Conservation (phyloP, 30 jellyfish, hydroid and myxozoan species). For the Sanderia malayensis region DNA sequence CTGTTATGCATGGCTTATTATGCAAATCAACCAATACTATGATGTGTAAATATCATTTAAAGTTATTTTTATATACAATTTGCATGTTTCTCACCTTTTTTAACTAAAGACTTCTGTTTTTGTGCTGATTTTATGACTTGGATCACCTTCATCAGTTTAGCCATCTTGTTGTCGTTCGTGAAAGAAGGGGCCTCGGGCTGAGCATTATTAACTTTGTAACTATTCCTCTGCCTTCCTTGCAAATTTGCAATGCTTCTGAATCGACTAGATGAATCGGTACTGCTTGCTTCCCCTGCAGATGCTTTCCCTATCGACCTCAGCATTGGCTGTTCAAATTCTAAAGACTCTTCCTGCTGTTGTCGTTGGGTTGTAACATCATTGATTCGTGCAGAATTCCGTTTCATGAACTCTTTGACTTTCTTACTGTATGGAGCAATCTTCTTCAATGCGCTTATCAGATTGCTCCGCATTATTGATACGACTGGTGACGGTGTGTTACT, state of each 20-base stretch:
- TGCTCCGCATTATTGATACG: constrained; percentile 22
- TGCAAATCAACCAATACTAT: too few species aligned
- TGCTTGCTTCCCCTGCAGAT: neutral
- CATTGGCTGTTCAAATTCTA: neutral
- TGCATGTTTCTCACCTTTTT: neutral
- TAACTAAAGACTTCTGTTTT: neutral
- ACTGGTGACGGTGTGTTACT: constrained; percentile 45
- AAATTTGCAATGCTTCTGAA: neutral
- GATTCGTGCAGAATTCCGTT: constrained; percentile 4
- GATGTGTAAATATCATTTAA: too few species aligned
- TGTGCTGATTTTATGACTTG: neutral
- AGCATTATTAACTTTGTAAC: neutral
- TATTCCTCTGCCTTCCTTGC: neutral
- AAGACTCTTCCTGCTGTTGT: neutral
- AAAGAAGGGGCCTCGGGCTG: neutral
- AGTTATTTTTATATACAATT: neutral
- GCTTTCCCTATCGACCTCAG: neutral
- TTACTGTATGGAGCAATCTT: constrained; percentile 57
- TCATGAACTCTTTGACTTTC: constrained; percentile 24
- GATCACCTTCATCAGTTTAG: neutral
- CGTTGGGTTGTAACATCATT: neutral
- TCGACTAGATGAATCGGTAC: neutral
- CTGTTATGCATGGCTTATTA: too few species aligned
- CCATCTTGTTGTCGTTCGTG: neutral
- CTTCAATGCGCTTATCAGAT: constrained; percentile 21